Evolutionary conservation across 1,140 invertebrate genomes (phyloP), one percentile per base, ranked within the genome.

Genomic region (Drosophila oshimai): DNA sequence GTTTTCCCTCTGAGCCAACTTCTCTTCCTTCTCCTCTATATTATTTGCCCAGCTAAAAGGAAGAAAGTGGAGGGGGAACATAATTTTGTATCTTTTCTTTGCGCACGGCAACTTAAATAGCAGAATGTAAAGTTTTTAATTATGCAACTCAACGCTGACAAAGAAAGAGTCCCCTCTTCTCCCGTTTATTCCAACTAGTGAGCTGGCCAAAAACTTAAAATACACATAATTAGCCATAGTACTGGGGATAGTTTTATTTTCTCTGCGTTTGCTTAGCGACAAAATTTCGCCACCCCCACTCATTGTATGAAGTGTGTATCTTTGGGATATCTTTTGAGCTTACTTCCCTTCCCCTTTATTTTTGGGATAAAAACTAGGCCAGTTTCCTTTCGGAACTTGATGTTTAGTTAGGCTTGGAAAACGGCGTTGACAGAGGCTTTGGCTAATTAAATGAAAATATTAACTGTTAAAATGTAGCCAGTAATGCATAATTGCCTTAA

Each of bases 211-310:
- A 74, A 87, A 87, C 68, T 87, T 87, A 87, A 81, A 81, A 74
- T 87, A 81, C 83, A 87, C 81, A 87, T 87, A 87, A 87, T 87
- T 87, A 87, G 81, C 81, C 60, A 65, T 81, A 87, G 76, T 87
- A 65, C 26, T 31, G 42, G 24, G 57, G 18, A 26, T 31, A 61
- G 51, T 61, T 41, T 28, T 58, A 58, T 39, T 54, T 68, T 64
- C 58, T 28, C 33, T 33, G 28, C 58, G 65, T 83, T 83, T 73
- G 61, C 44, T 36, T 20, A 81, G 61, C 37, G 54, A 58, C 61
- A 33, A 67, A 57, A 37, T 54, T 54, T 31, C 36, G 12, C 13
- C 57, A 41, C 53, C 28, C 7, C 10, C 24, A 12, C 13, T 12
- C 46, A 57, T 58, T 29, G 20, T 37, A 10, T 6, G 33, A 1